Evolutionary conservation across 1,140 invertebrate genomes (phyloP).

Genomic region (Drosophila sp.): DNA sequence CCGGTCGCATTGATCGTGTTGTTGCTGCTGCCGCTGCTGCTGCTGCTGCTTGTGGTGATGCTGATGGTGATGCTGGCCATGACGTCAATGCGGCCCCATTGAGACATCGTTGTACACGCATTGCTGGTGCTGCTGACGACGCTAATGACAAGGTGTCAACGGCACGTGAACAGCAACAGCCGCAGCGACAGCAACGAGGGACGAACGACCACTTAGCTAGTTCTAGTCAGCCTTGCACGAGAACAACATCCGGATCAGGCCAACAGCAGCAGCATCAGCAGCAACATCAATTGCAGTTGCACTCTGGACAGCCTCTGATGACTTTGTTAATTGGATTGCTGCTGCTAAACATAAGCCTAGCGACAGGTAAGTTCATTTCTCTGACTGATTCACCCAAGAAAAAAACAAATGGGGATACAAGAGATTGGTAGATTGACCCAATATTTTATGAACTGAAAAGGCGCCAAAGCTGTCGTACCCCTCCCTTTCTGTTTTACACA

Average conservation of each 20-base stretch:
- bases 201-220: constrained; percentile 51
- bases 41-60: constrained; percentile 34
- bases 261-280: constrained; percentile 28
- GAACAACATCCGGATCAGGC: constrained; percentile 23
- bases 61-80: constrained; percentile 47
- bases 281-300: constrained; percentile 28
- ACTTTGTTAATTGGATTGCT: constrained; percentile 80
- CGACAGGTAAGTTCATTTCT: constrained; percentile 64
- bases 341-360: constrained; percentile 66
- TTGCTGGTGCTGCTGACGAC: constrained; percentile 34
- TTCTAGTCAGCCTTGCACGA: constrained; percentile 61
- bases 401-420: neutral
- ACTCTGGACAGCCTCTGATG: constrained; percentile 66
- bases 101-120: constrained; percentile 28
- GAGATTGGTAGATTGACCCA: constrained; percentile 20
- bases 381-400: neutral
- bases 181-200: constrained; percentile 11
- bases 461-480: neutral
- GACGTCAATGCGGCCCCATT: constrained; percentile 63
- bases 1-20: constrained; percentile 8
- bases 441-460: constrained; percentile 17
- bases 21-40: no score
- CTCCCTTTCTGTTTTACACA: no score
- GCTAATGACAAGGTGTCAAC: constrained; percentile 70
- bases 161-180: constrained; percentile 66